A percentile compares a stretch with the other conserved stretches of the same genome.
These are phyloP conservation scores for Diploptera punctata DNA, from an alignment of 2,888 invertebrate genomes.

Conservation along the genomic window DNA sequence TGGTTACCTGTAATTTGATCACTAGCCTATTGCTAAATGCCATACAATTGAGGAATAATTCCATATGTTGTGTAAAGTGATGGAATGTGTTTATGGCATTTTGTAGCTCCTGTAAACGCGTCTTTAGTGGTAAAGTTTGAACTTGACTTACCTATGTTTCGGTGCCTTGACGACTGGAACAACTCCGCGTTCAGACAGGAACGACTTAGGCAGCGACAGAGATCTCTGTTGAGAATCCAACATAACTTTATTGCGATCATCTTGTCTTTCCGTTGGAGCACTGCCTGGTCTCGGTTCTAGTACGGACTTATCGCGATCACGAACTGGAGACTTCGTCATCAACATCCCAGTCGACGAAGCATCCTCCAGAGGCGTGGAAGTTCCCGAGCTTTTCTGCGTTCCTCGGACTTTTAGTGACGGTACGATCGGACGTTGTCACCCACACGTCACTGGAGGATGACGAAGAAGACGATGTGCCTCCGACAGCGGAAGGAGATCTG, in stretches of 20 bases:
- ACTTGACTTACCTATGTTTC: conserved; percentile 47
- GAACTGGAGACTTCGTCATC: conserved; percentile 40
- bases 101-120: no score
- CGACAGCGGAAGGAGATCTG: conserved; percentile 34
- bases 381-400: conserved; percentile 57
- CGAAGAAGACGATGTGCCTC: conserved; percentile 49
- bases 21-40: no score
- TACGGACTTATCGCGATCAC: conserved; percentile 53
- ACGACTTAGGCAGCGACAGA: conserved; percentile 62
- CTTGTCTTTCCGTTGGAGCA: conserved; percentile 30
- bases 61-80: no score
- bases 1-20: no score
- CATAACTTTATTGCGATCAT: conserved; percentile 30
- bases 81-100: no score
- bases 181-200: conserved; percentile 53
- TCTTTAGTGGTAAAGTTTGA: no score
- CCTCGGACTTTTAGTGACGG: conserved; percentile 57
- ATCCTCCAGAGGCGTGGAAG: conserved; percentile 61
- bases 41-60: no score
- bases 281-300: conserved; percentile 44
- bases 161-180: conserved; percentile 34
- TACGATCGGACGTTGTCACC: conserved; percentile 61
- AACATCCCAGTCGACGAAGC: conserved; percentile 39
- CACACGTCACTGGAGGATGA: conserved; percentile 63
- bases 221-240: conserved; percentile 58